A percentile compares a stretch with the other conserved stretches of the same genome.
Conservation (phyloP, 2,113 vertebrate species). For the Hystrix cristata region DNA sequence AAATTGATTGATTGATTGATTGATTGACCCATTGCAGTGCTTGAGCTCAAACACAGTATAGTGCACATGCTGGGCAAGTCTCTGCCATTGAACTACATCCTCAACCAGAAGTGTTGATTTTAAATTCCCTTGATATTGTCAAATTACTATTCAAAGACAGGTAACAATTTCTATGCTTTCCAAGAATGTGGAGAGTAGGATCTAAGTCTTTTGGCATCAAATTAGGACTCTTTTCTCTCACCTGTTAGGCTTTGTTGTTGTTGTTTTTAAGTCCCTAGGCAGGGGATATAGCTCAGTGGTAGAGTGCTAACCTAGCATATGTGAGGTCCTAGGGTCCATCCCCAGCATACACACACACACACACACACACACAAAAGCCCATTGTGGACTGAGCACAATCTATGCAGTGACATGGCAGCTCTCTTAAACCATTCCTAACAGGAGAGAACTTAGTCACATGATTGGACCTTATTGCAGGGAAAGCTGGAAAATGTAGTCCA, state of each 20-base stretch:
- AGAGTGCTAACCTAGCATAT: background rate
- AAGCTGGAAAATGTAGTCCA: background rate
- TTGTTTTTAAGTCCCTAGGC: background rate
- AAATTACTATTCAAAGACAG: slow-evolving; percentile 36
- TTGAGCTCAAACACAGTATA: background rate
- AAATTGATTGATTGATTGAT: background rate
- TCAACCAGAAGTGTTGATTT: background rate
- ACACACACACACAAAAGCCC: background rate
- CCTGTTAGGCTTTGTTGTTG: background rate
- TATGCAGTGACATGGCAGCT: background rate
- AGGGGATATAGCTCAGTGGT: background rate
- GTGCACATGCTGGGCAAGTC: background rate
- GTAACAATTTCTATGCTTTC: background rate
- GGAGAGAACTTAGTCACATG: background rate
- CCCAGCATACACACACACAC: background rate
- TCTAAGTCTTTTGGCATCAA: background rate
- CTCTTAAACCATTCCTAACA: background rate
- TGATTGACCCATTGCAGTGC: background rate
- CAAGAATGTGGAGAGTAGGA: background rate
- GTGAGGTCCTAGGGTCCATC: background rate
- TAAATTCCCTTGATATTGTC: slow-evolving; percentile 12
- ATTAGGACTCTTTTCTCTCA: background rate
- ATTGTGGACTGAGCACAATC: background rate
- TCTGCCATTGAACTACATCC: background rate
- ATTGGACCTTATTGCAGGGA: background rate